Conservation (phyloP, 1,140 invertebrate genomes). For the Drosophila grimshawi region DNA sequence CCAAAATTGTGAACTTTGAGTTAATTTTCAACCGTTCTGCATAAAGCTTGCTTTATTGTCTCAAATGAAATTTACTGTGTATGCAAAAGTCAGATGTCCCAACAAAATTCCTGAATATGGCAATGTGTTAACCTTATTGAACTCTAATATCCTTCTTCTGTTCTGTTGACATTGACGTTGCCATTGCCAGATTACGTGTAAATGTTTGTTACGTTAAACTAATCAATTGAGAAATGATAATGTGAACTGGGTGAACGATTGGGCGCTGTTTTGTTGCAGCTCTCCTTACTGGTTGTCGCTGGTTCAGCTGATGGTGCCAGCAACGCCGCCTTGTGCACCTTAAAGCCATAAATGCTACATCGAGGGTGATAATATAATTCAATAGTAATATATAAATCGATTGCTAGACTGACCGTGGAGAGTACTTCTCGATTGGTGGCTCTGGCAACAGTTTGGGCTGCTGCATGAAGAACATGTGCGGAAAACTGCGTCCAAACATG, state of each 20-base stretch:
- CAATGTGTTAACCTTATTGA: too few relatives aligned
- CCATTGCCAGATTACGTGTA: too few relatives aligned
- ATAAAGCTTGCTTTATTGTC: not conserved
- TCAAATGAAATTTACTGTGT: not conserved
- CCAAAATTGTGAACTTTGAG: not conserved
- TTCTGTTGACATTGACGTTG: too few relatives aligned
- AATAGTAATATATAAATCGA: not conserved
- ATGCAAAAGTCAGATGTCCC: not conserved
- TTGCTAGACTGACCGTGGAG: slow-evolving; percentile 21
- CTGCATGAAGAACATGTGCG: slow-evolving; percentile 69
- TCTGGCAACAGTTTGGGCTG: slow-evolving; percentile 27
- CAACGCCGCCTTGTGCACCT: slow-evolving; percentile 28
- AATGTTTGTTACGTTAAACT: not conserved
- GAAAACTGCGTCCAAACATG: slow-evolving; percentile 62
- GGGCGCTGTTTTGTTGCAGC: not conserved
- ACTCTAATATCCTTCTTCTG: too few relatives aligned
- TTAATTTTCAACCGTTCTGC: not conserved
- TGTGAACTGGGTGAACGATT: not conserved
- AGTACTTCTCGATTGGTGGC: slow-evolving; percentile 20
- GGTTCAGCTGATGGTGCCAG: not conserved
- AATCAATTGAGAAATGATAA: not conserved
- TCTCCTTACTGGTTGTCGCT: too few relatives aligned
- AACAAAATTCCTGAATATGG: not conserved
- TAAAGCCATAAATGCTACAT: slow-evolving; percentile 32
- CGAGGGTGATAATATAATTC: not conserved